Evolutionary conservation across 2,113 vertebrate genomes (phyloP).

Genomic region (Ptyas mucosa): DNA sequence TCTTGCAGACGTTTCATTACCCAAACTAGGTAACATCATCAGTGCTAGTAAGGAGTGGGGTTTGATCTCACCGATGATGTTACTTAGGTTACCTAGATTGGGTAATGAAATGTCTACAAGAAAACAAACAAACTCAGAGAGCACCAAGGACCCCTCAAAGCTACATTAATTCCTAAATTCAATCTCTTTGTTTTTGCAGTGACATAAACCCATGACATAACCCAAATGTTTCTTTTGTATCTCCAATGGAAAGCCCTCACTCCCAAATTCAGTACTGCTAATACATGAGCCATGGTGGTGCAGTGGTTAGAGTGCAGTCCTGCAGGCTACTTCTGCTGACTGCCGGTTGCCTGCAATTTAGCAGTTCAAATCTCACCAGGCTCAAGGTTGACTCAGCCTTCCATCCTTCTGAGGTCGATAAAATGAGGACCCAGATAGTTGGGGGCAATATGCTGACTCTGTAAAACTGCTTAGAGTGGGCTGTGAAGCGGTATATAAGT

Average conservation of each 20-base stretch:
- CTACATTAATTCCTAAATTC: background rate
- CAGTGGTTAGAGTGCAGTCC: too few species aligned
- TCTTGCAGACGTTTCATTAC: background rate
- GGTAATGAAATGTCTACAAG: background rate
- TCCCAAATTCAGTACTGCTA: background rate
- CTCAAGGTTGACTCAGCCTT: too few species aligned
- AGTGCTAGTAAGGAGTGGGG: background rate
- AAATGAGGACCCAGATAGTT: too few species aligned
- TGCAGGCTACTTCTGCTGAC: too few species aligned
- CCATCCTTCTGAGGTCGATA: too few species aligned
- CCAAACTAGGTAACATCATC: background rate
- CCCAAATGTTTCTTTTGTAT: background rate
- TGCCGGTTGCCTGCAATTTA: too few species aligned
- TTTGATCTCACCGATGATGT: background rate
- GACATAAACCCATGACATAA: background rate
- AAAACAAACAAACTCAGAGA: background rate
- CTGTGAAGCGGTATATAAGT: too few species aligned
- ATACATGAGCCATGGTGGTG: too few species aligned
- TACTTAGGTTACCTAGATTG: background rate
- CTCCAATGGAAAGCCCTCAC: background rate
- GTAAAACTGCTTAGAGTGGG: too few species aligned
- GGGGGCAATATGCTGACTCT: too few species aligned
- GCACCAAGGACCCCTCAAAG: background rate
- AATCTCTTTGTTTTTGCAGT: background rate
- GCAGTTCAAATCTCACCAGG: too few species aligned